phyloP scores from a whole-genome alignment of 37 sponge, comb jelly and placozoan species.

The Chondrosia reniformis region DNA sequence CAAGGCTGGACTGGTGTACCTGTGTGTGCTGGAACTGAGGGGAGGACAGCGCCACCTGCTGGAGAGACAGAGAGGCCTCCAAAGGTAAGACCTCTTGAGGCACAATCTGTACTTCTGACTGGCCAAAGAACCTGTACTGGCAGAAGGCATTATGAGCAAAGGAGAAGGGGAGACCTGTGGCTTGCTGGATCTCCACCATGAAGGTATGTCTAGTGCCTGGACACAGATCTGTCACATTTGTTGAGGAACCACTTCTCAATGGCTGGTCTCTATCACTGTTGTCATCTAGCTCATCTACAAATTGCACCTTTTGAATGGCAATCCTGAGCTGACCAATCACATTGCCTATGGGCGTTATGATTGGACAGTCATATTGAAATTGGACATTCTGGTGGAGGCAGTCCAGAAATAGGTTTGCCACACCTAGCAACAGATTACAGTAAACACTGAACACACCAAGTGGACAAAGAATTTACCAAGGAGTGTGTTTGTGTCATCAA shows the following conservation, averaged over 20 bases:
- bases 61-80: too few species aligned
- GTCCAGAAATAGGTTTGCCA: slow-evolving; percentile 92
- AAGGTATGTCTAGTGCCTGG: slow-evolving; percentile 21
- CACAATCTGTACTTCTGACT: slow-evolving; percentile 67
- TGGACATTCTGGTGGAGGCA: slow-evolving; percentile 78
- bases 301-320: slow-evolving; percentile 51
- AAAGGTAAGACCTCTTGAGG: slow-evolving; percentile 28
- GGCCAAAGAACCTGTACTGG: slow-evolving; percentile 91
- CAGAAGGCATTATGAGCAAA: slow-evolving; percentile 93
- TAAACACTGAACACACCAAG: too few species aligned
- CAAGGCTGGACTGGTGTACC: too few species aligned
- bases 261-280: too few species aligned
- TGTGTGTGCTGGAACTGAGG: slow-evolving; percentile 61
- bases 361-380: slow-evolving; percentile 85
- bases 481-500: slow-evolving; percentile 90
- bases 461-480: too few species aligned
- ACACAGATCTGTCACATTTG: slow-evolving; percentile 16
- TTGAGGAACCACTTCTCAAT: slow-evolving; percentile 1
- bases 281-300: slow-evolving; percentile 6
- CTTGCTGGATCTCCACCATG: slow-evolving; percentile 69
- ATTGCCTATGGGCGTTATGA: slow-evolving; percentile 90
- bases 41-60: slow-evolving; percentile 36
- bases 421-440: slow-evolving; percentile 33
- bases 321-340: slow-evolving; percentile 63
- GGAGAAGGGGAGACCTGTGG: slow-evolving; percentile 88